Evolutionary conservation across 1,140 invertebrate species (phyloP), one percentile per base, ranked within the genome.

Genomic region (Neotoxoptera formosana): DNA sequence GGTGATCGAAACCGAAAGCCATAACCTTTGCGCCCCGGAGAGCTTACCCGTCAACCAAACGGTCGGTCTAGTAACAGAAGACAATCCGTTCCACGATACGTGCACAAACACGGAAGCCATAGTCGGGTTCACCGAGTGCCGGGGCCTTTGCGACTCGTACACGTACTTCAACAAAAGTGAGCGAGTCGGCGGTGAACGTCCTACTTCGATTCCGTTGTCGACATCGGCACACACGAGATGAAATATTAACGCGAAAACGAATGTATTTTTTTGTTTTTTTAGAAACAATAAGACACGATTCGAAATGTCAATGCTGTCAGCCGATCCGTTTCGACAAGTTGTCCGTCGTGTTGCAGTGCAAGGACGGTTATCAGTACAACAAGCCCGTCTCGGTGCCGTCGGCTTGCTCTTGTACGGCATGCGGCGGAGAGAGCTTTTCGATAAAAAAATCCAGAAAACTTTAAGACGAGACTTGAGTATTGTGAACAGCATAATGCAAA

Each of bases 141-240:
- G 95, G 53, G 97, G 97, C 14, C 94, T 95, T 36, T 97, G 97
- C 94, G 95, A 96, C 93, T 97, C 97, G 4, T 96, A 96, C 34
- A 96, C 96, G 0, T 95, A 96, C n/a, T 97, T 96, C 93, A 96
- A 96, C 94, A 95, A 95, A 94, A 95, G 96, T 97, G 95, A 96
- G 95, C 3, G 47, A n/a, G n/a, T 45, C 76, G 14, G 36, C 21
- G 7, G 14, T 81, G n/a, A n/a, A n/a, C 20, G 30, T 17, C 17
- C 21, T 8, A 84, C 23, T 84, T 76, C 17, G 9, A 45, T 8
- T 14, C 36, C 83, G 21, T 23, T 36, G 9, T 14, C 6, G n/a
- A 7, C 2, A 17, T n/a, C 60, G n/a, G n/a, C n/a, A 76, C 17
- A 76, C 17, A 6, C 30, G 1, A 17, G 11, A 4, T 76, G 6